Conservation (phyloP, 2,888 invertebrate genomes). For the Eilema caniola region DNA sequence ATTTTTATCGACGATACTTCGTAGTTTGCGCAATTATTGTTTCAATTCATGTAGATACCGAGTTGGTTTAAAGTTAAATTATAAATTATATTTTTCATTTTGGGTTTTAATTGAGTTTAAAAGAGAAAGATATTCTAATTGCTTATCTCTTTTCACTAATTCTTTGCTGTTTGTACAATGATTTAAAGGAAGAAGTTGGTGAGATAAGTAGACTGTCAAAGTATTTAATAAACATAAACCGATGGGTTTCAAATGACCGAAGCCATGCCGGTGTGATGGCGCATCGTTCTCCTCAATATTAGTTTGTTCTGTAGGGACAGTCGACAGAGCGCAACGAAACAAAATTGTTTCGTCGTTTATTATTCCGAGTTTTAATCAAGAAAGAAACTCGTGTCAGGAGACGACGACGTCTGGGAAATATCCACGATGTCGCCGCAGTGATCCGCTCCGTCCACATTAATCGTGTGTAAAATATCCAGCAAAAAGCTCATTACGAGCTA, state of each 20-base stretch:
- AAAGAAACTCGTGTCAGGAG: slow-evolving; percentile 65
- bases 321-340: slow-evolving; percentile 62
- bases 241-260: slow-evolving; percentile 55
- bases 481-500: slow-evolving; percentile 63
- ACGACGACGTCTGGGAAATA: slow-evolving; percentile 69
- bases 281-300: slow-evolving; percentile 74
- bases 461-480: slow-evolving; percentile 70
- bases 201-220: slow-evolving; percentile 31
- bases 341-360: slow-evolving; percentile 83
- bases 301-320: slow-evolving; percentile 67
- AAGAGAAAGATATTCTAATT: too few species aligned
- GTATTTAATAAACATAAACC: slow-evolving; percentile 44
- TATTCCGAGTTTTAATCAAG: slow-evolving; percentile 85
- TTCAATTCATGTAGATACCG: not conserved
- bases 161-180: not conserved
- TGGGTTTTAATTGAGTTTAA: not conserved
- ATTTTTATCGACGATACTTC: slow-evolving; percentile 37
- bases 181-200: slow-evolving; percentile 8
- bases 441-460: slow-evolving; percentile 67
- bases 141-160: not conserved
- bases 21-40: slow-evolving; percentile 15
- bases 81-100: not conserved
- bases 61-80: not conserved
- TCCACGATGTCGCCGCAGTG: slow-evolving; percentile 63
- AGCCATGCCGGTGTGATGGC: slow-evolving; percentile 47